Evolutionary conservation across 1,140 invertebrate species (phyloP).

Genomic region (Drosophila oshimai): DNA sequence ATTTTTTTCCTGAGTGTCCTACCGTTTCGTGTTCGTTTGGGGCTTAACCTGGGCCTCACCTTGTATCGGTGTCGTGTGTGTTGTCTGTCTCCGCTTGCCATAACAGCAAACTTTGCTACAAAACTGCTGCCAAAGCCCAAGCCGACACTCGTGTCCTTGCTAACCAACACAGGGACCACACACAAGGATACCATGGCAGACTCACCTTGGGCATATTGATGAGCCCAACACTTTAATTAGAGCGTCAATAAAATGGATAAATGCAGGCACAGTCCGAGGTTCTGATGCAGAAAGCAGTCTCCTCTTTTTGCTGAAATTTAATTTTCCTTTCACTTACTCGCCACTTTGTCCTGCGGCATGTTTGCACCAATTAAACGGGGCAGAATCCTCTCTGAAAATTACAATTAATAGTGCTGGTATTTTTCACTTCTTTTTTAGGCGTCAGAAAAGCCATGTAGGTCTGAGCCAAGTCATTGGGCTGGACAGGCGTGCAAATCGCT

Average conservation of each 20-base stretch:
- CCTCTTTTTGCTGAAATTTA: conserved; percentile 20
- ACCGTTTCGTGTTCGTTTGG: conserved; percentile 10
- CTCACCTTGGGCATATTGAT: conserved; percentile 57
- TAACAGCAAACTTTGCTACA: conserved; percentile 52
- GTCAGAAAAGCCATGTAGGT: neutral
- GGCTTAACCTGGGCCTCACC: conserved; percentile 37
- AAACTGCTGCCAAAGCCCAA: conserved; percentile 39
- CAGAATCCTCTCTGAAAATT: conserved; percentile 16
- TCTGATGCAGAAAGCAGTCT: neutral
- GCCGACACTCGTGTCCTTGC: conserved; percentile 21
- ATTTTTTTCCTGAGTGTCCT: neutral
- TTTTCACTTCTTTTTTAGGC: conserved; percentile 39
- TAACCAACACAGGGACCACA: conserved; percentile 3
- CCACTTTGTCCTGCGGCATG: conserved; percentile 37
- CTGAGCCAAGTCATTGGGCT: conserved; percentile 20
- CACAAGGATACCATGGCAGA: conserved; percentile 13
- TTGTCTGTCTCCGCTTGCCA: conserved; percentile 34
- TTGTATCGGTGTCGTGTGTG: conserved; percentile 54
- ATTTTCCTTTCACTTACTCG: conserved; percentile 37
- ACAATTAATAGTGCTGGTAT: conserved; percentile 39
- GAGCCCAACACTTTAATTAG: conserved; percentile 65
- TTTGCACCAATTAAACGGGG: conserved; percentile 34
- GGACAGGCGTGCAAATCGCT: conserved; percentile 44
- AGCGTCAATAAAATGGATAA: conserved; percentile 69
- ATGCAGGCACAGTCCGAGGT: conserved; percentile 11